Evolutionary conservation across 2,888 invertebrate species (phyloP).

Genomic region (Acanthacorydalis orientalis): DNA sequence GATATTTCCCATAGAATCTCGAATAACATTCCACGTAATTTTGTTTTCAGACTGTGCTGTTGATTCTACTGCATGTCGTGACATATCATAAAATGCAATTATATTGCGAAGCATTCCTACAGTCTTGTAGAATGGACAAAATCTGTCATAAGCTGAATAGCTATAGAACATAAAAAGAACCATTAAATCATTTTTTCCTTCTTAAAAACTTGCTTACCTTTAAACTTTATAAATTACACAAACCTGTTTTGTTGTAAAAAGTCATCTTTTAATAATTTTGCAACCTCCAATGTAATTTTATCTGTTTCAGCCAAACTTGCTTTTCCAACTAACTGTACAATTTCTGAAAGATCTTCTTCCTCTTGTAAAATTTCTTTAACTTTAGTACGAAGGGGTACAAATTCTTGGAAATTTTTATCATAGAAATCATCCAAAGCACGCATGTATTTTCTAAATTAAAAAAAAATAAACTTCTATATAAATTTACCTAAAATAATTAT

Average conservation of each 20-base stretch:
- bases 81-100: conserved; percentile 96
- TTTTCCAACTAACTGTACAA: conserved; percentile 98
- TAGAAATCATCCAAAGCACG: conserved; percentile 98
- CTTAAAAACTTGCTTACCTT: background rate
- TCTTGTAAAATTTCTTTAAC: conserved; percentile 64
- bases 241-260: conserved; percentile 98
- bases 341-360: conserved; percentile 98
- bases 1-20: conserved; percentile 91
- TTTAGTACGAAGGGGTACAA: conserved; percentile 93
- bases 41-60: conserved; percentile 99
- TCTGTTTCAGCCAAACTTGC: conserved; percentile 96
- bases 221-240: background rate
- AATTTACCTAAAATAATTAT: too few relatives aligned
- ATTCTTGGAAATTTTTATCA: conserved; percentile 94
- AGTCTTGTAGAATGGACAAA: conserved; percentile 99
- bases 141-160: conserved; percentile 85
- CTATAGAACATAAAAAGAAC: conserved; percentile 23
- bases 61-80: conserved; percentile 92
- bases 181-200: background rate
- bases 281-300: conserved; percentile 98
- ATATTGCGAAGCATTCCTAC: conserved; percentile 98
- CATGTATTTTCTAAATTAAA: conserved; percentile 77
- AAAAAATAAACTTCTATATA: background rate
- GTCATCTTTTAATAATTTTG: conserved; percentile 96
- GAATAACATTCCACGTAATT: conserved; percentile 94